These are phyloP conservation scores for Odontesthes bonariensis DNA, from an alignment of 2,113 vertebrate species.

Conservation along the genomic window DNA sequence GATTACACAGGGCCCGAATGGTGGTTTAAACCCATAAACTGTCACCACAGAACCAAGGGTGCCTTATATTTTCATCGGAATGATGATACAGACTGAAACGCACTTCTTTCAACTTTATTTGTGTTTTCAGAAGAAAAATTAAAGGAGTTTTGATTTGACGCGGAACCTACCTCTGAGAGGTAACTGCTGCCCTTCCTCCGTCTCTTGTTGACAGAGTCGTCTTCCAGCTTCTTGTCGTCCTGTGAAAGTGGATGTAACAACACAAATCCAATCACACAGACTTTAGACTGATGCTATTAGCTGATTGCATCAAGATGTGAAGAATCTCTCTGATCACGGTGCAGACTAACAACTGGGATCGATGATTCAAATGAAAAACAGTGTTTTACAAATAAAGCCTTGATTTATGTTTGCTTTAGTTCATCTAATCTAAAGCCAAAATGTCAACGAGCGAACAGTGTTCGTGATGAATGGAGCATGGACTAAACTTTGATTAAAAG, in stretches of 20 bases:
- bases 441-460: not conserved
- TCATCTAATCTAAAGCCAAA: not conserved
- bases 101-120: not conserved
- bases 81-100: not conserved
- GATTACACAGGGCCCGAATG: not conserved
- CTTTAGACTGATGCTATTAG: too few relatives aligned
- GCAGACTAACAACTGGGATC: too few relatives aligned
- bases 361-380: too few relatives aligned
- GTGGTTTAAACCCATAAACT: not conserved
- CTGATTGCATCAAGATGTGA: not conserved
- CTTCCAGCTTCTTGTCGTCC: slow-evolving; percentile 87
- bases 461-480: not conserved
- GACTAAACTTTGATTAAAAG: not conserved
- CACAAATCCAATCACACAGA: not conserved
- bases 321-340: not conserved
- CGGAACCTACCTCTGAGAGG: slow-evolving; percentile 87
- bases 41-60: too few relatives aligned
- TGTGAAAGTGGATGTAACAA: slow-evolving; percentile 50
- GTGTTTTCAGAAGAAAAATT: not conserved
- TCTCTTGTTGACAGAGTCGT: slow-evolving; percentile 89
- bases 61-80: too few relatives aligned
- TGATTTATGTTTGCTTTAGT: not conserved
- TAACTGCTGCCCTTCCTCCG: slow-evolving; percentile 85
- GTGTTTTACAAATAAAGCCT: not conserved
- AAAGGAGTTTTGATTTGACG: not conserved